A percentile compares a stretch with the other conserved stretches of the same genome.
phyloP scores from a whole-genome alignment of 2,797 vertebrate species.

The Chelonia mydas region DNA sequence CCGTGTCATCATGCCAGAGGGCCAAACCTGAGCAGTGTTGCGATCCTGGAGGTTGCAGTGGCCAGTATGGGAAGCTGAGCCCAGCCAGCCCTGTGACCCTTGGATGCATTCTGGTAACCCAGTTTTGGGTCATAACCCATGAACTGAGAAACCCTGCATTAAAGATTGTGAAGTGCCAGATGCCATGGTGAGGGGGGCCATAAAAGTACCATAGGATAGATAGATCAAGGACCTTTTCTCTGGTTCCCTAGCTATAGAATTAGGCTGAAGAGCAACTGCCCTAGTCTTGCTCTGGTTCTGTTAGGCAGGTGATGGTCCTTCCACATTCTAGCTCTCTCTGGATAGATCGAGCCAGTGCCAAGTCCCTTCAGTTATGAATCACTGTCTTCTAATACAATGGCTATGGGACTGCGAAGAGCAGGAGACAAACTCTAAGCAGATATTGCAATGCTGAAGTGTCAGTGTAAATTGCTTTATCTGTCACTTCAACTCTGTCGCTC shows the following conservation, averaged over 20 bases:
- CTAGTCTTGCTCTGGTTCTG: neutral
- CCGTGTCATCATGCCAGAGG: neutral
- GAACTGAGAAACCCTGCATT: neutral
- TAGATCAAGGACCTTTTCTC: neutral
- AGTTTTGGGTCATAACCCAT: neutral
- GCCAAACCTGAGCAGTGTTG: neutral
- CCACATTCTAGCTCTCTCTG: neutral
- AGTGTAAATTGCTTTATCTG: constrained; percentile 70
- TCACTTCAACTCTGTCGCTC: constrained; percentile 67
- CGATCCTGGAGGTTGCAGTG: neutral
- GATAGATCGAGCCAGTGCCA: constrained; percentile 7
- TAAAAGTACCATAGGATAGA: neutral
- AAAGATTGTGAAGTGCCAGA: neutral
- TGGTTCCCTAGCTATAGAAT: neutral
- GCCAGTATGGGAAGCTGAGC: neutral
- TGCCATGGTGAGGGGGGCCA: neutral
- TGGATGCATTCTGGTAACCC: neutral
- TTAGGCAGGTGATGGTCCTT: neutral
- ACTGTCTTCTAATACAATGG: neutral
- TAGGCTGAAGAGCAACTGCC: neutral
- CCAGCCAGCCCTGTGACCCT: neutral
- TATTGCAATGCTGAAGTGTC: constrained; percentile 69
- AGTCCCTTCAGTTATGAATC: constrained; percentile 33
- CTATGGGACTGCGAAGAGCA: neutral
- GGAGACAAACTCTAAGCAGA: constrained; percentile 62